Evolutionary conservation across 2,113 vertebrate species (phyloP), one percentile per base, ranked within the genome.

Genomic region (Vicugna pacos): DNA sequence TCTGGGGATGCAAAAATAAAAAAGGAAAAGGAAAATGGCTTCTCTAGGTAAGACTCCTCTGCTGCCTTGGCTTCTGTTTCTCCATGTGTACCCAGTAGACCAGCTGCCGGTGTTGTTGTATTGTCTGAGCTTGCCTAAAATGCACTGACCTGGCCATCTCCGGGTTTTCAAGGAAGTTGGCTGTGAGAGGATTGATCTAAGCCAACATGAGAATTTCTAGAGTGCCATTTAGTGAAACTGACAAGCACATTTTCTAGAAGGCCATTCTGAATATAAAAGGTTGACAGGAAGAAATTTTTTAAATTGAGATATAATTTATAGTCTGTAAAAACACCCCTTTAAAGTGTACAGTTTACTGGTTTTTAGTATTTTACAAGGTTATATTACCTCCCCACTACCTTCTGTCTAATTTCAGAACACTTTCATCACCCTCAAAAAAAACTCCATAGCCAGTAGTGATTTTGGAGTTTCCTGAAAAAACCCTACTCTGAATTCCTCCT

Each of bases 11-110:
- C 98, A 60, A 99, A 99, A 98, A 98, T 99, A 96, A 99, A 99
- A 98, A 99, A 99, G 84, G 99, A 99, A 98, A 99, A 99, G 92
- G 99, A 99, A 98, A 99, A 99, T 98, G 99, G 99, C 67, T 99
- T 99, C 96, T 98, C 99, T 65, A 99, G 99, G 99, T 99, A 99
- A 98, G 98, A 79, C 72, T 54, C 35, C 48, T 80, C 22, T 93
- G 17, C 50, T 89, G 0, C 6, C 1, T 50, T 72, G 73, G 48
- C 48, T 73, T 95, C 5, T 38, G 20, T 89, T 81, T 60, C n/a
- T 73, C 19, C 14, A 11, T 48, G 24, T 12, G 8, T 64, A 46
- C 42, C 32, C 70, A 26, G 28, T 22, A 56, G 72, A 22, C 46
- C 64, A 67, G 52, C n/a, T 92, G 42, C 76, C 70, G 26, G 2